Evolutionary conservation across 1,140 invertebrate genomes (phyloP), one percentile per base, ranked within the genome.

Genomic region (Hylyphantes graminicola): DNA sequence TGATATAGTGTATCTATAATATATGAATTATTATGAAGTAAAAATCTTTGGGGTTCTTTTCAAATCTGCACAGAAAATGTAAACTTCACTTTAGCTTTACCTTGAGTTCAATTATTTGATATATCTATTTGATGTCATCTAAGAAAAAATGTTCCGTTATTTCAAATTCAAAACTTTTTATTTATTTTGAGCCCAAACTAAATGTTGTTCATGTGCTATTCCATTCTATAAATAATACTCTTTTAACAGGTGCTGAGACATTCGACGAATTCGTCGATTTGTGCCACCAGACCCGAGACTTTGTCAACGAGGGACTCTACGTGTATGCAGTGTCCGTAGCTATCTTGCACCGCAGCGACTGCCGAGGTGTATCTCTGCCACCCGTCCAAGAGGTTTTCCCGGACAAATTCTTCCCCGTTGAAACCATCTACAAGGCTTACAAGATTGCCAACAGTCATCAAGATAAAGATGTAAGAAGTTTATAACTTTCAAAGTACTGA

Each of bases 331-430:
- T 85, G 74, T 77, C 83, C 19, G 75, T 85, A 13, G 83, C 83
- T 57, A 78, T 85, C 55, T 59, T 85, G 61, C 83, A 85, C 78
- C 75, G 93, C 59, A 86, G 88, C 11, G 93, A 89, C 61, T 90
- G 88, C 54, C 87, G 88, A 54, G 90, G 91, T 82, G 90, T 94
- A 73, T 89, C 90, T 61, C 85, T 94, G 0, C 93, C 93, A 13
- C 92, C 93, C 19, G 90, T 92, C 50, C 93, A 93, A 87, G 93
- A 94, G 88, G 90, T 93, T 85, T 91, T 92, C 87, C 91, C 91
- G 1, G 89, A 91, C 35, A 87, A 90, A 82, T 91, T 90, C 87
- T 59, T 86, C 55, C 70, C 74, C n/a, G 67, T 75, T 4, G 65
- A 85, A 15, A 85, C 83, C 21, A 61, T 85, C 17, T 78, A 77